Evolutionary conservation across 92 coral and sea anemone species (phyloP), one percentile per base, ranked within the genome.

Genomic region (Palythoa grandis): DNA sequence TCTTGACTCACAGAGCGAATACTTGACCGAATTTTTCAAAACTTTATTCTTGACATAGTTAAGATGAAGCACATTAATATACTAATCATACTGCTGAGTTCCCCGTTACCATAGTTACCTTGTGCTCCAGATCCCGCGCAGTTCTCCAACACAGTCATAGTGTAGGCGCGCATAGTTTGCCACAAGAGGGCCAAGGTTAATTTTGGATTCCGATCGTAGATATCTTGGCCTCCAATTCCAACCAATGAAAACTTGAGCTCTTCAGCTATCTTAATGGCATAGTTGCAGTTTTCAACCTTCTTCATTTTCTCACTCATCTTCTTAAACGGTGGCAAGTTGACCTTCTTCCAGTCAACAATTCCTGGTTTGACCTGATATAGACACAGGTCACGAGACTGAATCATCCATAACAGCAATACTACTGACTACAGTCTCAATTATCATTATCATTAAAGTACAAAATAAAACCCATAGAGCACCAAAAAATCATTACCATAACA

Each of bases 81-180:
- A 8, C 2, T 63, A 5, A 19, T 23, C 20, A 63, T 22, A 8
- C 13, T 22, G 37, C n/a, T 50, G 38, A 53, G 56, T 17, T 20
- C 11, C 7, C 11, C 11, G 74, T 43, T 60, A 1, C 17, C 11
- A 7, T 3, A 7, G 10, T 65, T 80, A 80, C 85, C 63, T 80
- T 48, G 89, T 63, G 89, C 89, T 35, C 95, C 98, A 50, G 98
- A 82, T 19, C 88, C 93, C 5, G 99, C 93, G 91, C 98, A 95
- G 74, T 91, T 86, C 78, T 96, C 96, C 80, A 96, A 86, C 60
- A 96, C 82, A 72, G 95, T 89, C 94, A 96, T 79, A 37, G 98
- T 94, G 87, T 94, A 96, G 11, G 95, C 95, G 66, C 98, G 98
- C 99, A 96, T 96, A 35, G 99, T 88, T 82, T 96, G 99, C 90